These are phyloP conservation scores for Reticulitermes speratus DNA, from an alignment of 1,140 invertebrate genomes.

Conservation along the genomic window DNA sequence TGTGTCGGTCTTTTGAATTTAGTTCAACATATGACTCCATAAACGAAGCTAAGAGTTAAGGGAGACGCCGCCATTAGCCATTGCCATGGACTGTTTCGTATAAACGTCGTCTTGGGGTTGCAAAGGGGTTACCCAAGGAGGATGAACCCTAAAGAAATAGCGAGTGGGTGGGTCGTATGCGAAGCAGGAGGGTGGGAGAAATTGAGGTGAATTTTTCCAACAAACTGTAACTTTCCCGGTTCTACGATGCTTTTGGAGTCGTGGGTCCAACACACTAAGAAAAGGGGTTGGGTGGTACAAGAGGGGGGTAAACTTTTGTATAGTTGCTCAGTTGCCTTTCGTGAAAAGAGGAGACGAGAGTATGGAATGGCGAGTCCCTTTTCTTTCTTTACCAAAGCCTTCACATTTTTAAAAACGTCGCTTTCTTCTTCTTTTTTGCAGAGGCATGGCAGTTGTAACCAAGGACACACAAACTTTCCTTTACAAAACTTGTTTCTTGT, in stretches of 20 bases:
- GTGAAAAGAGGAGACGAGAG: background rate
- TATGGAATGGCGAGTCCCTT: background rate
- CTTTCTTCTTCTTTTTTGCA: background rate
- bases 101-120: background rate
- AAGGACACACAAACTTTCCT: background rate
- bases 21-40: background rate
- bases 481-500: background rate
- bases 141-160: background rate
- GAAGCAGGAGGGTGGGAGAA: background rate
- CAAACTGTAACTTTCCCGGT: background rate
- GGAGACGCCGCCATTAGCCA: background rate
- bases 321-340: slow-evolving; percentile 11
- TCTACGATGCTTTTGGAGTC: background rate
- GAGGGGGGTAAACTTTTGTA: background rate
- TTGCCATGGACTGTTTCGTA: background rate
- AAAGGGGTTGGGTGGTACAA: slow-evolving; percentile 8
- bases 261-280: background rate
- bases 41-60: background rate
- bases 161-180: background rate
- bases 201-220: background rate
- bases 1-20: background rate
- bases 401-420: background rate
- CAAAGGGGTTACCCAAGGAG: background rate
- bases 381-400: background rate
- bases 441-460: background rate